phyloP scores from a whole-genome alignment of 2,888 invertebrate species.

The Agrilus mali region DNA sequence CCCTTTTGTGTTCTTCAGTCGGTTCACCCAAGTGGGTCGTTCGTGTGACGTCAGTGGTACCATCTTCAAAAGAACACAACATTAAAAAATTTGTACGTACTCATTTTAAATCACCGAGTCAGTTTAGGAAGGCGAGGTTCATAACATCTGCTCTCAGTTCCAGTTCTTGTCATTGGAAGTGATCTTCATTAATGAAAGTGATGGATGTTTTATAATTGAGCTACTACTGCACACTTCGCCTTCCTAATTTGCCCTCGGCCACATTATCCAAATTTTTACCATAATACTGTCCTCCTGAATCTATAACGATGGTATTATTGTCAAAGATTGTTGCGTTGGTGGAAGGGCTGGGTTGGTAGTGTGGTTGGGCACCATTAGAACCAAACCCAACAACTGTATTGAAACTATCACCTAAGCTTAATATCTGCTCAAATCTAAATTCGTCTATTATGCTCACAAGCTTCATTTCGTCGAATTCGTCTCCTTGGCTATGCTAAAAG shows the following conservation, averaged over 20 bases:
- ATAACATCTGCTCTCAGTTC: no score
- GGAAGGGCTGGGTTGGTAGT: conserved; percentile 62
- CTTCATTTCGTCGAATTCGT: conserved; percentile 49
- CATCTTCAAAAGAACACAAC: conserved; percentile 47
- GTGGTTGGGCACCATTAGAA: conserved; percentile 75
- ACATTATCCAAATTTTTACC: conserved; percentile 34
- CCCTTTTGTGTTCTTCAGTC: conserved; percentile 54
- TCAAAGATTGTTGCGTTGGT: conserved; percentile 56
- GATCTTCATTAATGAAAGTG: no score
- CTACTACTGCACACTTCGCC: no score
- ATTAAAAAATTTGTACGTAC: not conserved
- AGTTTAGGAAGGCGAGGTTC: no score
- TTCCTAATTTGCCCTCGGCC: not conserved
- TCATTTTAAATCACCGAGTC: not conserved
- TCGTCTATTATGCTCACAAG: conserved; percentile 58
- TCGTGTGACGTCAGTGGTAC: conserved; percentile 83
- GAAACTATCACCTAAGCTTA: conserved; percentile 66
- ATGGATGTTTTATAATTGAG: no score
- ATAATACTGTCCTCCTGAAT: conserved; percentile 90
- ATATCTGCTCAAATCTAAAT: conserved; percentile 58
- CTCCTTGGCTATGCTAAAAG: conserved; percentile 23
- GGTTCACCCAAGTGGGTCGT: conserved; percentile 81
- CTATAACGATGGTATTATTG: conserved; percentile 75
- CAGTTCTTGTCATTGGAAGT: no score
- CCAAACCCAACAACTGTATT: conserved; percentile 81